phyloP scores from a whole-genome alignment of 2,113 vertebrate species.

The Catharus bicknelli region DNA sequence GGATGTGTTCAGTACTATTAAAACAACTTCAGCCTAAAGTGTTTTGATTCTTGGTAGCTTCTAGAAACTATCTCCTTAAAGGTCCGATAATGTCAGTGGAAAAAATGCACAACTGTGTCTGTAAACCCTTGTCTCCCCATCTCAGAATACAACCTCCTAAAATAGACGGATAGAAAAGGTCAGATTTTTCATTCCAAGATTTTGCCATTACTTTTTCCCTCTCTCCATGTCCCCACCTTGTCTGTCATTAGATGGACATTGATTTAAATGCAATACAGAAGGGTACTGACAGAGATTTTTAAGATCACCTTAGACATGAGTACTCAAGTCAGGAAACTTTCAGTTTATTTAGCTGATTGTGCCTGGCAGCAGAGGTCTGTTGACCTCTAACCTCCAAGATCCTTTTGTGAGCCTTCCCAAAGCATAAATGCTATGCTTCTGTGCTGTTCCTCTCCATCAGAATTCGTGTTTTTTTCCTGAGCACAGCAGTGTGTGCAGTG shows the following conservation, averaged over 20 bases:
- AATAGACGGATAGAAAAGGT: neutral
- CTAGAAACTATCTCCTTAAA: neutral
- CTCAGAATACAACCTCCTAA: neutral
- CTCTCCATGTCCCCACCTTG: neutral
- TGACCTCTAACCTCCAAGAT: neutral
- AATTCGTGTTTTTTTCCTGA: neutral
- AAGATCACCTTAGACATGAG: neutral
- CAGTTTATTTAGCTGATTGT: neutral
- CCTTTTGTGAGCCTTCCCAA: neutral
- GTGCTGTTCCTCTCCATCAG: neutral
- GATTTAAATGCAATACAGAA: neutral
- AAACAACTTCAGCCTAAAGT: neutral
- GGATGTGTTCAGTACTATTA: neutral
- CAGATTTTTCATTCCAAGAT: neutral
- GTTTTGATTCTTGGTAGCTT: neutral
- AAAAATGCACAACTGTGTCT: neutral
- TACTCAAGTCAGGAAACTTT: neutral
- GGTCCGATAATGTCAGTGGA: neutral
- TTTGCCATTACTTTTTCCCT: neutral
- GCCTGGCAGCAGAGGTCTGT: neutral
- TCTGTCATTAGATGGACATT: neutral
- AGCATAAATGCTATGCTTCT: neutral
- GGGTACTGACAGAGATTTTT: accelerated
- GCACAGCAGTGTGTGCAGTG: neutral
- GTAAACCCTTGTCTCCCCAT: neutral